phyloP scores from a whole-genome alignment of 2,797 vertebrate genomes.

The Triplophysa yarkandensis region DNA sequence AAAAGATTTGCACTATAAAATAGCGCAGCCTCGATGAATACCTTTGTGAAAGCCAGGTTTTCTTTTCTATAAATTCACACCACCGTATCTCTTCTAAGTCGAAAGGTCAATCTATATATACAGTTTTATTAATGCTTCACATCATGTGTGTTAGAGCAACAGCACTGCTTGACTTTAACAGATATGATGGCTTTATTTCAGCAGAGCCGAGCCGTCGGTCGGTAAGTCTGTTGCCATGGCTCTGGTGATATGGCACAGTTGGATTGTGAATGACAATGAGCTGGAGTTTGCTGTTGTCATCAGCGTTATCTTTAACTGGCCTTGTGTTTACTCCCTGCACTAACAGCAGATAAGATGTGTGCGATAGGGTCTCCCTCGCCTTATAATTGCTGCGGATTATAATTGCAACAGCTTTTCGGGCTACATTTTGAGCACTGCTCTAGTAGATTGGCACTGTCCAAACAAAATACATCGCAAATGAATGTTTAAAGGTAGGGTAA shows the following conservation, averaged over 20 bases:
- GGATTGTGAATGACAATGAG: constrained; percentile 50
- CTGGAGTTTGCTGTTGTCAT: constrained; percentile 38
- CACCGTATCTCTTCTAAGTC: not conserved
- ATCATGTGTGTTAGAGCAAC: constrained; percentile 2
- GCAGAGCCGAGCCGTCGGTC: constrained; percentile 63
- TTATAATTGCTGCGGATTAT: constrained; percentile 1
- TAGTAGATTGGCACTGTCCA: constrained; percentile 3
- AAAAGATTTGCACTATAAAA: too few species aligned
- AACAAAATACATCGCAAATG: too few species aligned
- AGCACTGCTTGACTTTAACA: constrained; percentile 43
- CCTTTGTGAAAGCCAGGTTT: not conserved
- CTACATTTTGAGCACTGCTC: constrained; percentile 10
- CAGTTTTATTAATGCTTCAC: constrained; percentile 5
- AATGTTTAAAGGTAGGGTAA: too few species aligned
- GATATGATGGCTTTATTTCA: constrained; percentile 63
- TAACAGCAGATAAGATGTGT: constrained; percentile 48
- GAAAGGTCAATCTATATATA: not conserved
- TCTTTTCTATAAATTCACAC: constrained; percentile 3
- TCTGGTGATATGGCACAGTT: constrained; percentile 46
- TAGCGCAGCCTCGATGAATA: not conserved
- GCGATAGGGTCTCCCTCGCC: not conserved
- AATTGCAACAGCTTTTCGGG: constrained; percentile 19
- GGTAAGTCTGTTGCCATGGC: constrained; percentile 66
- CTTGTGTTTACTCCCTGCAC: constrained; percentile 28
- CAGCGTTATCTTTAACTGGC: constrained; percentile 41